Evolutionary conservation across 2,888 invertebrate genomes (phyloP), one percentile per base, ranked within the genome.

Genomic region (Matsumyia berberina): DNA sequence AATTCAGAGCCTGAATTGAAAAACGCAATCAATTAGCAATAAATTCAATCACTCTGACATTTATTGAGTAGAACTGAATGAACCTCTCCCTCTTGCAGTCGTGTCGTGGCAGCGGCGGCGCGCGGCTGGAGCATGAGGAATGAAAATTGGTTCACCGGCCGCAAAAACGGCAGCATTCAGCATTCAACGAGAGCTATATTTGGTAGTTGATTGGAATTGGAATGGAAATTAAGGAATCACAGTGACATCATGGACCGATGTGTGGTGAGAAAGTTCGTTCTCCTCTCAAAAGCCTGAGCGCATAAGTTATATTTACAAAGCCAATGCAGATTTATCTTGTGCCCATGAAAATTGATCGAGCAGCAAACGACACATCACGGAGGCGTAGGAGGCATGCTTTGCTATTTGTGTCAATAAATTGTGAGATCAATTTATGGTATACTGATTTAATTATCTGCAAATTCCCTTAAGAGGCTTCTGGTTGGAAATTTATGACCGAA

Each of bases 21-120:
- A 86, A 86, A 81, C 81, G 86, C 86, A 86, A 86, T 86, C 86
- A 86, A 86, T 86, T 86, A 81, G 86, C 86, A 86, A 86, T 86
- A 86, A 86, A 86, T 86, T 86, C 81, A 81, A 86, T 86, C 86
- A 81, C 81, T 80, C 76, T 86, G 86, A 86, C 86, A 81, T 81
- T 85, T 86, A 86, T 86, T 81, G 86, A 81, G 70, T 74, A 85
- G 85, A 85, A 85, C 80, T 76, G 85, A 85, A 80, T 76, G 85
- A 85, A 70, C 67, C 64, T 64, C 79, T 69, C 44, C 73, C 60
- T 72, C 51, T 53, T 53, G 37, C 49, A 37, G 0, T 51, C 9
- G 35, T 17, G 6, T 17, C 0, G 60, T 9, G n/a, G 15, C 33
- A 15, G 6, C 53, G 31, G 46, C 15, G 19, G 3, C 15, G n/a